A percentile compares a stretch with the other conserved stretches of the same genome.
phyloP scores from a whole-genome alignment of 2,113 vertebrate genomes.

The Mohoua ochrocephala region DNA sequence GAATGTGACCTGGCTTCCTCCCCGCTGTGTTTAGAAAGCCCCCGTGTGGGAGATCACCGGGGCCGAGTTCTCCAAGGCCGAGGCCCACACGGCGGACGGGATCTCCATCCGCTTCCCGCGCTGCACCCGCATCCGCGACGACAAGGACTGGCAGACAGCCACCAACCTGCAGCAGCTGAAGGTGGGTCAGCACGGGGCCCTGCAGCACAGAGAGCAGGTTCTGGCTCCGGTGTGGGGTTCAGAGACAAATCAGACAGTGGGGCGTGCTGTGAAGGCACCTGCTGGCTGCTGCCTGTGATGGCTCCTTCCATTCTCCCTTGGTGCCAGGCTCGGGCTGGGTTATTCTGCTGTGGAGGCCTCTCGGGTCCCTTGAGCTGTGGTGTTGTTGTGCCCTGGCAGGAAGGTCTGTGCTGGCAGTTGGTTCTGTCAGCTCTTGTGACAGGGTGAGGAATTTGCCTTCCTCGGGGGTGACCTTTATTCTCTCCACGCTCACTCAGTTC shows the following conservation, averaged over 20 bases:
- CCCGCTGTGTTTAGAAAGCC: constrained; percentile 74
- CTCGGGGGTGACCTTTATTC: not conserved
- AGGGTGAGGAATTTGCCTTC: not conserved
- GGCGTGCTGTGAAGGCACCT: rapidly evolving
- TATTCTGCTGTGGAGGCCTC: not conserved
- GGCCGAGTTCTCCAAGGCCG: constrained; percentile 92
- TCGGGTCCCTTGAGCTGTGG: not conserved
- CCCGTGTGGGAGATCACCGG: constrained; percentile 98
- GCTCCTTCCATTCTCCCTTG: rapidly evolving
- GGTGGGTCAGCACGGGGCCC: constrained; percentile 43
- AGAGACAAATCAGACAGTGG: rapidly evolving
- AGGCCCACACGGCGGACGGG: constrained; percentile 94
- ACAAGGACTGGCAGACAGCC: constrained; percentile 94
- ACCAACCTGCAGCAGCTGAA: constrained; percentile 90
- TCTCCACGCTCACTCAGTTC: not conserved
- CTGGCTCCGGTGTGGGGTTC: rapidly evolving
- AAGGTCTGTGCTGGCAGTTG: not conserved
- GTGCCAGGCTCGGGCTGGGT: not conserved
- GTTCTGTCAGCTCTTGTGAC: not conserved
- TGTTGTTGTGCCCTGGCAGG: not conserved
- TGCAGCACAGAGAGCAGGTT: rapidly evolving
- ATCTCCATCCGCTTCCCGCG: constrained; percentile 98
- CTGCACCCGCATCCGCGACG: constrained; percentile 91
- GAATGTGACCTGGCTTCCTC: not conserved
- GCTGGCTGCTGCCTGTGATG: not conserved